Evolutionary conservation across 92 coral and sea anemone genomes (phyloP), one percentile per base, ranked within the genome.

Genomic region (Nematostella vectensis): DNA sequence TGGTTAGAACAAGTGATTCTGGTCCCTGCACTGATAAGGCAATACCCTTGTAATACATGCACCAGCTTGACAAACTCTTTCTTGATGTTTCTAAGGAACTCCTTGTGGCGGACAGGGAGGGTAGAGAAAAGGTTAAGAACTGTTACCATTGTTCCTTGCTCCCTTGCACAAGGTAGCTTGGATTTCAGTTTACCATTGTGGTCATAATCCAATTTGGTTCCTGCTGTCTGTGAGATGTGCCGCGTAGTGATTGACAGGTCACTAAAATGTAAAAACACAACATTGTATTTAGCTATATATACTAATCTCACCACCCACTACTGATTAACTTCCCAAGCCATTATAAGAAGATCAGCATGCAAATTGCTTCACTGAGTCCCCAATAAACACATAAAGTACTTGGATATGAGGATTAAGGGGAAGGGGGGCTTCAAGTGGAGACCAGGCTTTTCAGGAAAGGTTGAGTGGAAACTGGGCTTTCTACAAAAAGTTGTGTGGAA

Each of bases 91-190:
- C 95, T 81, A 11, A 77, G 68, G 47, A 91, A 91, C 63, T 91
- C 98, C 68, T 80, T 86, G 69, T 91, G 98, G 2, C 98, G 62
- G 0, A 91, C 98, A 49, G 98, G 98, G 27, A 91, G 60, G 3
- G 98, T 91, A 11, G 87, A 75, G 59, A 91, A 91, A 54, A 91
- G 74, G 57, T 91, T 85, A 16, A 62, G 72, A 47, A 91, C 62
- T 3, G 67, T 57, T 1, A 91, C 98, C 0, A 95, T 81, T 25
- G 96, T 78, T 15, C 98, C 98, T 13, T 67, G 64, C 27, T 75
- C 89, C 43, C 95, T 74, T 24, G 98, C 95, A 57, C 84, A 82
- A 6, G 88, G 91, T 26, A 55, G 59, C 50, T 79, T 70, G 33
- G 82, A 63, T 11, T 66, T 58, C 22, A 91, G 67, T 30, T 75